Evolutionary conservation across 2,113 vertebrate genomes (phyloP).

Genomic region (Psettodes erumei): DNA sequence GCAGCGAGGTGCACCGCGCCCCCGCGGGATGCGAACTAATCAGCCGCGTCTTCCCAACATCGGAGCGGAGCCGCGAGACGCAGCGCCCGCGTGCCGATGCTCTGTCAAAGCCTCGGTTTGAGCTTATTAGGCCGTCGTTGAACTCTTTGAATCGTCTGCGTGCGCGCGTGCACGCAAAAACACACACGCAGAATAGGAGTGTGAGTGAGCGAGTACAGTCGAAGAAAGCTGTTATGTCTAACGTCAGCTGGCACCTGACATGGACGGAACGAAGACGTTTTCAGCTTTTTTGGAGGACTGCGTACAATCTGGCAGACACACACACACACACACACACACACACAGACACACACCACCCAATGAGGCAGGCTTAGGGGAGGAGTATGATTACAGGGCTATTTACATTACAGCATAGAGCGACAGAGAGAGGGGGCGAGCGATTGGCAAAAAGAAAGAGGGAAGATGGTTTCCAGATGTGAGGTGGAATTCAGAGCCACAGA

Average conservation of each 20-base stretch:
- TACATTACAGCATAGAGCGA: constrained; percentile 74
- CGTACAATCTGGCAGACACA: background rate
- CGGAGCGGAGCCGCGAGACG: background rate
- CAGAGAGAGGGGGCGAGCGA: constrained; percentile 38
- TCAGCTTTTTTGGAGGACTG: constrained; percentile 15
- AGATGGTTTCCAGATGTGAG: constrained; percentile 86
- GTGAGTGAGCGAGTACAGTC: constrained; percentile 6
- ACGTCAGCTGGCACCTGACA: constrained; percentile 64
- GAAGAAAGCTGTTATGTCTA: constrained; percentile 53
- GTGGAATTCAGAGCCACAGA: constrained; percentile 77
- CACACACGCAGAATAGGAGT: constrained; percentile 33
- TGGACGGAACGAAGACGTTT: constrained; percentile 12
- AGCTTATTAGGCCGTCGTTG: constrained; percentile 35
- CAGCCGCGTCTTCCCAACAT: background rate
- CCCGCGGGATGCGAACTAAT: too few relatives aligned
- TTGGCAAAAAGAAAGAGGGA: constrained; percentile 44
- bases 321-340: constrained; percentile 25
- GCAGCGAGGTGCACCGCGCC: background rate
- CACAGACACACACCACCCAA: constrained; percentile 48
- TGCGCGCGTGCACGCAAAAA: constrained; percentile 14
- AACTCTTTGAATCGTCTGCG: constrained; percentile 27
- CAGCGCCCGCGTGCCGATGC: background rate
- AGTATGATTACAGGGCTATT: constrained; percentile 78
- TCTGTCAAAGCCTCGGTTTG: background rate
- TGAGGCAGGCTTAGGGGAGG: constrained; percentile 28